A percentile compares a stretch with the other conserved stretches of the same genome.
Conservation (phyloP, 2,797 vertebrate genomes). For the Cyprinodon diabolis region DNA sequence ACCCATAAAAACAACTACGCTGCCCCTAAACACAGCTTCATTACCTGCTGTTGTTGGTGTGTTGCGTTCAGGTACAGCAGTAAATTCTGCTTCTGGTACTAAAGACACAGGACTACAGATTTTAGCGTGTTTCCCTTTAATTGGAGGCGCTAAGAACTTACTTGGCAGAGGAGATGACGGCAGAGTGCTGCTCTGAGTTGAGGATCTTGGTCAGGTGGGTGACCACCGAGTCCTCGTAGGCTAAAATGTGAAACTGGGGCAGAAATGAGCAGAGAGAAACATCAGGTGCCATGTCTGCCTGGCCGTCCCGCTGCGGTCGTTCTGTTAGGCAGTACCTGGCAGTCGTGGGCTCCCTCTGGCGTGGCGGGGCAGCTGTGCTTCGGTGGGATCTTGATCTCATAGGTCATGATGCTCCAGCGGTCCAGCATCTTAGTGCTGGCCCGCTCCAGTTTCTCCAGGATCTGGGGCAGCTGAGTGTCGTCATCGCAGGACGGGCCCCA, state of each 20-base stretch:
- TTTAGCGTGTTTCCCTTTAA: background rate
- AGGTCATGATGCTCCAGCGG: constrained; percentile 99
- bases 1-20: too few species aligned
- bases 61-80: background rate
- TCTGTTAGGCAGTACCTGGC: constrained; percentile 83
- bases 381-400: constrained; percentile 94
- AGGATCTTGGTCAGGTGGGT: constrained; percentile 97
- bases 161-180: constrained; percentile 97
- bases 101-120: background rate
- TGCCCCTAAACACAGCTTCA: background rate
- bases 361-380: constrained; percentile 90
- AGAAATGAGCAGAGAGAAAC: background rate
- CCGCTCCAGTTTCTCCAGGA: constrained; percentile 95
- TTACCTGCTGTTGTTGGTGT: background rate
- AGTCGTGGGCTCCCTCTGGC: constrained; percentile 87
- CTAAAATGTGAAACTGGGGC: constrained; percentile 87
- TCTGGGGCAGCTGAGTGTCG: constrained; percentile 96
- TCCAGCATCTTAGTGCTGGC: constrained; percentile 99
- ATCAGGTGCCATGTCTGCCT: constrained; percentile 26
- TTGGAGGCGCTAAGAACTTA: constrained; percentile 72
- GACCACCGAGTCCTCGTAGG: constrained; percentile 95
- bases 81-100: background rate
- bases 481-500: constrained; percentile 98
- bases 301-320: constrained; percentile 35
- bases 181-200: constrained; percentile 94